A percentile compares a stretch with the other conserved stretches of the same genome.
Conservation (phyloP, 1,140 invertebrate genomes). For the Sminthurinus signatus region DNA sequence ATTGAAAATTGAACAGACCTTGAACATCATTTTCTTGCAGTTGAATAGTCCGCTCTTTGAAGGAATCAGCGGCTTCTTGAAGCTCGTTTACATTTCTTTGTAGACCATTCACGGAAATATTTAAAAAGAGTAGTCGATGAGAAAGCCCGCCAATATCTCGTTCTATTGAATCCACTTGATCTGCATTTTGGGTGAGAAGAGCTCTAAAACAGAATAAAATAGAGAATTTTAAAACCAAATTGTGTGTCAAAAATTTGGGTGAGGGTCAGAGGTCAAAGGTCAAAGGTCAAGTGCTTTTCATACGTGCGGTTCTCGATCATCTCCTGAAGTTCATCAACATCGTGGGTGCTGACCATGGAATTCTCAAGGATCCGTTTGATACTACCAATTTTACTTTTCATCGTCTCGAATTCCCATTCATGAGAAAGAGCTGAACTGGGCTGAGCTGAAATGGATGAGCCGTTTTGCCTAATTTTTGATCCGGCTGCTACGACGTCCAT, state of each 20-base stretch:
- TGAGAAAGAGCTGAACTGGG: too few relatives aligned
- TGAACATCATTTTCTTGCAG: slow-evolving; percentile 91
- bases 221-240: slow-evolving; percentile 42
- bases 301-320: slow-evolving; percentile 55
- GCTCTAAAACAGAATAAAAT: slow-evolving; percentile 45
- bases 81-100: slow-evolving; percentile 64
- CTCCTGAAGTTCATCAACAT: slow-evolving; percentile 59
- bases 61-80: slow-evolving; percentile 61
- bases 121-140: slow-evolving; percentile 67
- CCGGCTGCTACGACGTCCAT: slow-evolving; percentile 69
- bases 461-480: slow-evolving; percentile 84
- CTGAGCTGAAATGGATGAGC: slow-evolving; percentile 88
- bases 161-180: slow-evolving; percentile 55
- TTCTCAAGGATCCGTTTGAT: slow-evolving; percentile 68
- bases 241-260: too few relatives aligned
- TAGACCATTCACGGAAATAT: slow-evolving; percentile 66
- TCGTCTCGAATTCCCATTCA: slow-evolving; percentile 85
- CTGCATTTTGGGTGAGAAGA: slow-evolving; percentile 48
- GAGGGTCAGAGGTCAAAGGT: too few relatives aligned
- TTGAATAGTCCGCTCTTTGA: slow-evolving; percentile 79
- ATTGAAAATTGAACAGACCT: slow-evolving; percentile 50
- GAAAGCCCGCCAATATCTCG: slow-evolving; percentile 65
- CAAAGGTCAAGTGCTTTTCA: too few relatives aligned
- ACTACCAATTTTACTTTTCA: slow-evolving; percentile 75
- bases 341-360: slow-evolving; percentile 60